Conservation (phyloP, 2,797 vertebrate species). For the Dallia pectoralis region DNA sequence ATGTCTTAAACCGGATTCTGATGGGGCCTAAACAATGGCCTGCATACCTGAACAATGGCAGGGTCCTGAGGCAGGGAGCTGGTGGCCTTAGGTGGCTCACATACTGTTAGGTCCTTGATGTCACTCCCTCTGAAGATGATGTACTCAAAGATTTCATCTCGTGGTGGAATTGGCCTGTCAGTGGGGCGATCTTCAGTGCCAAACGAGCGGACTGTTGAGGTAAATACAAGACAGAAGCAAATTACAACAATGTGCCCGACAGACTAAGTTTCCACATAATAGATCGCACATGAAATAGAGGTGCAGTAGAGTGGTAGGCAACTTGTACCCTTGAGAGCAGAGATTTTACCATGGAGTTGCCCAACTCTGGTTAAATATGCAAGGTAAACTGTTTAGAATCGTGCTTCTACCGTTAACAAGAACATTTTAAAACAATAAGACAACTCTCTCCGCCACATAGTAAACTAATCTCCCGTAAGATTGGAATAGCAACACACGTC, state of each 20-base stretch:
- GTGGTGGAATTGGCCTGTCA: conserved; percentile 93
- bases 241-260: neutral
- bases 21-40: neutral
- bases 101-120: conserved; percentile 98
- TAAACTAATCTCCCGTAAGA: too few species aligned
- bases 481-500: too few species aligned
- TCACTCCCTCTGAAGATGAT: conserved; percentile 98
- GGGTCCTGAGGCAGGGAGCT: conserved; percentile 94
- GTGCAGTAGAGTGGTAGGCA: neutral
- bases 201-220: conserved; percentile 89
- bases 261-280: neutral
- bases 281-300: neutral
- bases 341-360: too few species aligned
- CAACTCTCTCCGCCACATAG: too few species aligned
- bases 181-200: conserved; percentile 96
- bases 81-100: conserved; percentile 93
- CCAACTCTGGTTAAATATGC: too few species aligned
- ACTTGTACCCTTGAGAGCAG: too few species aligned
- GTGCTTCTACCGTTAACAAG: too few species aligned
- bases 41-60: conserved; percentile 91
- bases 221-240: neutral
- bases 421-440: too few species aligned
- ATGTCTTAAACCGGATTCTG: too few species aligned
- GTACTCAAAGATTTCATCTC: conserved; percentile 97
- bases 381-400: too few species aligned